Conservation (phyloP, 2,888 invertebrate genomes). For the Drosophila aldrichi region DNA sequence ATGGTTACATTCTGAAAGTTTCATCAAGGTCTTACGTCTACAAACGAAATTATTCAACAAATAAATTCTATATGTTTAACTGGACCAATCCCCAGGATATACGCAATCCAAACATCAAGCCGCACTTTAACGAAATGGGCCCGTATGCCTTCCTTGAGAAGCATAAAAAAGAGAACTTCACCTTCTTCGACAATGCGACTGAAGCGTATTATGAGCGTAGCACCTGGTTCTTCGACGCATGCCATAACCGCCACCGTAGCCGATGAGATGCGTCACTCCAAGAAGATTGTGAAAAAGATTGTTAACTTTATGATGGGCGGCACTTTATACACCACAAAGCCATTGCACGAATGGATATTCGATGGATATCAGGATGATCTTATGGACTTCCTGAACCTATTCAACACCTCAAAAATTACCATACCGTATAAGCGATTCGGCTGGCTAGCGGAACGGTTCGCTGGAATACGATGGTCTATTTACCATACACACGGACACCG, state of each 20-base stretch:
- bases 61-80: conserved; percentile 91
- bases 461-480: conserved; percentile 91
- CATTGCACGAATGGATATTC: conserved; percentile 90
- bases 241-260: conserved; percentile 90
- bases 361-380: conserved; percentile 92
- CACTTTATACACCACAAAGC: conserved; percentile 87
- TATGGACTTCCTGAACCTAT: conserved; percentile 87
- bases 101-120: conserved; percentile 86
- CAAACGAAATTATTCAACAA: too few relatives aligned
- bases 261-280: conserved; percentile 87
- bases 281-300: conserved; percentile 84
- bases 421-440: conserved; percentile 93
- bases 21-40: too few relatives aligned
- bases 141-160: conserved; percentile 88
- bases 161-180: conserved; percentile 85
- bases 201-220: conserved; percentile 91
- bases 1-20: too few relatives aligned
- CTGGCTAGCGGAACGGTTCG: conserved; percentile 92
- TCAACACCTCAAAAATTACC: conserved; percentile 84
- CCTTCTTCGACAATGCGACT: conserved; percentile 90
- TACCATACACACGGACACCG: conserved; percentile 90
- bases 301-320: conserved; percentile 88
- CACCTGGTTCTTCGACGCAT: conserved; percentile 92
- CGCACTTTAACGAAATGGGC: conserved; percentile 87
- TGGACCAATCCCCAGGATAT: conserved; percentile 90